These are phyloP conservation scores for Atethmia centrago DNA, from an alignment of 2,888 invertebrate species.

Conservation along the genomic window DNA sequence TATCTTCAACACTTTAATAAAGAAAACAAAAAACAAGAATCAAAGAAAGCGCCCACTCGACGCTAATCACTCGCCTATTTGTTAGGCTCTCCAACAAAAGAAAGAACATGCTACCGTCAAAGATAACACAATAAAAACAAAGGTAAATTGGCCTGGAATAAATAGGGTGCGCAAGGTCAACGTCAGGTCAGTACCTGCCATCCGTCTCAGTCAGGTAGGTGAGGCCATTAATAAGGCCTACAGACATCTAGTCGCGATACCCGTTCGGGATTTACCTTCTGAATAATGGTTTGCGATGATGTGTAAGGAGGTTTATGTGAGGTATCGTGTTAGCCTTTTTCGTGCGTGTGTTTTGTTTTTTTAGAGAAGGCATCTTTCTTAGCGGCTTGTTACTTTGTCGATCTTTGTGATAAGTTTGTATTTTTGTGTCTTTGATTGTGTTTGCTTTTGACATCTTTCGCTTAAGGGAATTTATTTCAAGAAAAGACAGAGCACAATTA, in stretches of 20 bases:
- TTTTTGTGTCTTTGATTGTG: neutral
- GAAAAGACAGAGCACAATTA: too few relatives aligned
- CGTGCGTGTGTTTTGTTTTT: neutral
- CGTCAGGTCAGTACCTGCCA: conserved; percentile 65
- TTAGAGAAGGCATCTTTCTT: conserved; percentile 7
- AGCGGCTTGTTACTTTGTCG: neutral
- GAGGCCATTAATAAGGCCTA: conserved; percentile 74
- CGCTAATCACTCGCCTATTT: conserved; percentile 55
- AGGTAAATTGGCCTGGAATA: conserved; percentile 60
- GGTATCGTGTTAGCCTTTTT: conserved; percentile 26
- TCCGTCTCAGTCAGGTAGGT: conserved; percentile 72
- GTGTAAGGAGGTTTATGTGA: conserved; percentile 37
- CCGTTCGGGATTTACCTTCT: conserved; percentile 65
- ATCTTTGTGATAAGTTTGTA: neutral
- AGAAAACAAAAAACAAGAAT: conserved; percentile 51
- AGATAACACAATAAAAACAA: conserved; percentile 66
- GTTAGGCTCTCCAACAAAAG: conserved; percentile 53
- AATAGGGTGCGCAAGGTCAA: conserved; percentile 63
- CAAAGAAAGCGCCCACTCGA: conserved; percentile 43
- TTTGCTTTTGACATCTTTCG: too few relatives aligned
- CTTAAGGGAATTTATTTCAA: too few relatives aligned
- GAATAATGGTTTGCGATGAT: conserved; percentile 51
- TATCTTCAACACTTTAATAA: conserved; percentile 50
- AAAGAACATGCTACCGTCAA: conserved; percentile 60
- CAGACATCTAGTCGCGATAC: conserved; percentile 68